Evolutionary conservation across 2,888 invertebrate species (phyloP), one percentile per base, ranked within the genome.

Genomic region (Stictocephala bisonia): DNA sequence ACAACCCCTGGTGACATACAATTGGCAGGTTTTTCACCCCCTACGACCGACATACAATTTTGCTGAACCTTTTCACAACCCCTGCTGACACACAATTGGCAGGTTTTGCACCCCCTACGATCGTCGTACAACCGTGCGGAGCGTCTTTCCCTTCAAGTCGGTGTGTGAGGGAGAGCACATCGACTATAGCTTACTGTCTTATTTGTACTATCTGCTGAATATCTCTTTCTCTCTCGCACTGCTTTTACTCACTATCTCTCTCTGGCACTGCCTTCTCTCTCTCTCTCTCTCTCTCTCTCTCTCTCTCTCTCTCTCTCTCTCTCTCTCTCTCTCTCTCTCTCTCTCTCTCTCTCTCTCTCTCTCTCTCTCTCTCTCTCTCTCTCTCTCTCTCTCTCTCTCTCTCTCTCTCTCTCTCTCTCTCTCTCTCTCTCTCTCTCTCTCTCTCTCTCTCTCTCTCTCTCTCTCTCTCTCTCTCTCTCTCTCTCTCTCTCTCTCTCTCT

Each of bases 391-490:
- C 48, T 44, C 48, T 67, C 48, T 67, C 26, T 24, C 67, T 67
- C 41, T 67, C 67, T 20, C 24, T 67, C 67, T 50, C 48, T 22
- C 22, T 50, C 48, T 50, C 48, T 48, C 24, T 50, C 67, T 67
- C 48, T 67, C 22, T 67, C 67, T 67, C 67, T 48, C 67, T 44
- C 41, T 44, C 41, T 67, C 67, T 20, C 22, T 67, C 41, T 44
- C 44, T 48, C 67, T 67, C 67, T 67, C 67, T 50, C 67, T 50
- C 67, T 67, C 67, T 67, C 48, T 4, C 48, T 50, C 48, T 67
- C 67, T 67, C 67, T 67, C 48, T 67, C 67, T 67, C 67, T 51
- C 67, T 67, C 74, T 66, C 53, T 40, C 66, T 51, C 71, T 44
- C 44, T 48, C 26, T 67, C 48, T 20, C 22, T 11, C 67, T 48